Evolutionary conservation across 64 coral and sea anemone genomes (phyloP).

Genomic region (Stichodactyla mertensii): DNA sequence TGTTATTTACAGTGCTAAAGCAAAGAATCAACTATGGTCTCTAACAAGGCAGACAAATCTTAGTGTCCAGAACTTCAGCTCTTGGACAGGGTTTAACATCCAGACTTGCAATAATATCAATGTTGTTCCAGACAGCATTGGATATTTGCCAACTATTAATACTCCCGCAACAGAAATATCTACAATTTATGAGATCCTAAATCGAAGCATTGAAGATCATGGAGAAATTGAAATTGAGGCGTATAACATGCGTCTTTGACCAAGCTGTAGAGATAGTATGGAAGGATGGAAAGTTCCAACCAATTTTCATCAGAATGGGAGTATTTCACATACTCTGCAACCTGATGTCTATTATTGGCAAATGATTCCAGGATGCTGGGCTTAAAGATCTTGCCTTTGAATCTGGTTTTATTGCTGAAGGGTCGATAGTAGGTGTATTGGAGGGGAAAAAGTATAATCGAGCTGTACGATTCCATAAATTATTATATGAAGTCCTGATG

Average conservation of each 20-base stretch:
- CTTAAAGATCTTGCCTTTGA: conserved; percentile 1
- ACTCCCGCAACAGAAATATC: conserved; percentile 51
- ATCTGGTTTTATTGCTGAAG: conserved; percentile 17
- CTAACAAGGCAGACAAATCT: too few species aligned
- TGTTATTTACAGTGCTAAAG: too few species aligned
- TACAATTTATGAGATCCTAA: conserved; percentile 28
- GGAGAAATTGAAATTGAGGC: conserved; percentile 12
- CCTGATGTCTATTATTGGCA: conserved; percentile 50
- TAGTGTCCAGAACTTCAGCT: too few species aligned
- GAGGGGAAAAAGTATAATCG: conserved; percentile 51
- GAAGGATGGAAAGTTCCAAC: conserved; percentile 10
- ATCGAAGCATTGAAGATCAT: conserved; percentile 25
- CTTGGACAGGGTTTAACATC: too few species aligned
- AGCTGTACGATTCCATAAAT: conserved; percentile 42
- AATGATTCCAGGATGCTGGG: conserved; percentile 46
- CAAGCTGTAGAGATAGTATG: conserved; percentile 19
- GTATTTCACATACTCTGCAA: conserved; percentile 22
- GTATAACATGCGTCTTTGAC: conserved; percentile 36
- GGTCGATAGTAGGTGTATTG: conserved; percentile 26
- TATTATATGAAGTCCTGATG: conserved; percentile 61
- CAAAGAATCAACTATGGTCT: too few species aligned
- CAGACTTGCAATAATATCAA: too few species aligned
- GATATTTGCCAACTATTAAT: too few species aligned
- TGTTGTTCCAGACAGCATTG: too few species aligned
- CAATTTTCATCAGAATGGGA: conserved; percentile 18